These are phyloP conservation scores for Bos javanicus DNA, from an alignment of 2,113 vertebrate genomes.

Conservation along the genomic window DNA sequence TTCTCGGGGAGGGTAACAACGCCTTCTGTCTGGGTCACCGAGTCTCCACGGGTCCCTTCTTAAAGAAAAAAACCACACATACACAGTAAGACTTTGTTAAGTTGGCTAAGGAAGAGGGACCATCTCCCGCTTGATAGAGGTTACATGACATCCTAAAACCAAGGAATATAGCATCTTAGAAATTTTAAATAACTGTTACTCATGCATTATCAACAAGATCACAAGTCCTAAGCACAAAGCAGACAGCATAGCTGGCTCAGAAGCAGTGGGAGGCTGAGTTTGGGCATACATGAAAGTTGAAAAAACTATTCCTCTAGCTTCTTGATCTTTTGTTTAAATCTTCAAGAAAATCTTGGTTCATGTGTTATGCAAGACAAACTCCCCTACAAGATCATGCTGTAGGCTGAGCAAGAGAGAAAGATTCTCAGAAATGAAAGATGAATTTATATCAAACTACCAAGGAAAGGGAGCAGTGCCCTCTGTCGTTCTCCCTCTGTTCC, in stretches of 20 bases:
- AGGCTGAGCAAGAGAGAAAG: too few species aligned
- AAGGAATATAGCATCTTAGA: too few species aligned
- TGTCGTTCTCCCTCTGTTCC: too few species aligned
- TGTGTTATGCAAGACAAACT: not conserved
- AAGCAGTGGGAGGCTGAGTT: not conserved
- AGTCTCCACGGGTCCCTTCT: not conserved
- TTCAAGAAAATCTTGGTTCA: not conserved
- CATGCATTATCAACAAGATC: not conserved
- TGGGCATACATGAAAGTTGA: not conserved
- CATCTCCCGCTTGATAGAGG: not conserved
- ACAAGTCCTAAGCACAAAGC: not conserved
- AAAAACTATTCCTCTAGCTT: not conserved
- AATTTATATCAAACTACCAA: too few species aligned
- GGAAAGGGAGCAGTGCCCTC: too few species aligned
- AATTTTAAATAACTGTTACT: too few species aligned
- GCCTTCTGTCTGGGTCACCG: not conserved
- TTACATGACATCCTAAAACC: not conserved
- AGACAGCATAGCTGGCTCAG: not conserved
- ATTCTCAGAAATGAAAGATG: too few species aligned
- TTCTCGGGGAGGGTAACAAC: not conserved
- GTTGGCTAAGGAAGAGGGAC: not conserved
- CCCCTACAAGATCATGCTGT: not conserved
- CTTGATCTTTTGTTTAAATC: not conserved
- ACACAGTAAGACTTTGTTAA: too few species aligned
- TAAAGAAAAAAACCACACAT: not conserved